Conservation (phyloP, 2,888 invertebrate species). For the Oscheius sp. region DNA sequence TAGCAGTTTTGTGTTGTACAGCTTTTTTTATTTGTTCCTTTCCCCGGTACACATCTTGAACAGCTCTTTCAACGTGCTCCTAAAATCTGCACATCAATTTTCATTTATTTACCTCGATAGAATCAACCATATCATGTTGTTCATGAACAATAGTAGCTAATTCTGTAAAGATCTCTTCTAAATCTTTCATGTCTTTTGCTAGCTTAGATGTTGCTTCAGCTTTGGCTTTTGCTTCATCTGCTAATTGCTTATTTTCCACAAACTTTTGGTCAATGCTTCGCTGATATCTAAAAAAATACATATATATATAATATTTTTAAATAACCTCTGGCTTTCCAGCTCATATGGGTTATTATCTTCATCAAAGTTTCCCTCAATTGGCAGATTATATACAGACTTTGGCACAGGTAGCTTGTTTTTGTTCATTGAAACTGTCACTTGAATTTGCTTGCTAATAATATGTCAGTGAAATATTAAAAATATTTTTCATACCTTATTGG, state of each 20-base stretch:
- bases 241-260: slow-evolving; percentile 13
- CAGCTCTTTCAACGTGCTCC: slow-evolving; percentile 64
- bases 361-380: no score
- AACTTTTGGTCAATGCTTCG: neutral
- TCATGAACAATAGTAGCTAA: slow-evolving; percentile 61
- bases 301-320: neutral
- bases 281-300: slow-evolving; percentile 16
- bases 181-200: slow-evolving; percentile 59
- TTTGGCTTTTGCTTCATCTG: slow-evolving; percentile 27
- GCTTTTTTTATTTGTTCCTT: slow-evolving; percentile 63
- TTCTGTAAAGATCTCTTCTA: slow-evolving; percentile 63
- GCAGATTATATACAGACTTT: slow-evolving; percentile 10
- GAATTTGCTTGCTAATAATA: slow-evolving; percentile 44
- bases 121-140: slow-evolving; percentile 66
- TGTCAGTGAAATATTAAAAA: slow-evolving; percentile 3
- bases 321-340: slow-evolving; percentile 32
- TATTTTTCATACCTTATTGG: slow-evolving; percentile 43
- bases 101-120: slow-evolving; percentile 45
- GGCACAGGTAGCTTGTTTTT: slow-evolving; percentile 32
- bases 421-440: slow-evolving; percentile 42
- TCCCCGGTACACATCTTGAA: slow-evolving; percentile 58
- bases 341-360: slow-evolving; percentile 47
- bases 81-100: slow-evolving; percentile 27
- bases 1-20: slow-evolving; percentile 59
- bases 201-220: slow-evolving; percentile 44